Conservation (phyloP, 2,888 invertebrate genomes). For the Troides oblongomaculatus region DNA sequence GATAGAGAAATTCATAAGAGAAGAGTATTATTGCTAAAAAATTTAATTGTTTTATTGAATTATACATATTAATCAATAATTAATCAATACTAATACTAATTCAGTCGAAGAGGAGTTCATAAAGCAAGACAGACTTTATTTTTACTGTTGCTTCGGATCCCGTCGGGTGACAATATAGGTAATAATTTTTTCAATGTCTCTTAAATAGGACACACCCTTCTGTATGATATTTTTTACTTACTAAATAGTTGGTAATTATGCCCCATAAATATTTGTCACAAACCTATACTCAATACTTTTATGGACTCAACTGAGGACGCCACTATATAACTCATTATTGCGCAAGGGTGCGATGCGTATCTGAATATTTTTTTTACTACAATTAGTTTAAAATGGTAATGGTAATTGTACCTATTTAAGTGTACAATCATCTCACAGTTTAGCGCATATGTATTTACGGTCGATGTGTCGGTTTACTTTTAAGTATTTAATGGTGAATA, state of each 20-base stretch:
- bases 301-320: constrained; percentile 71
- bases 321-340: constrained; percentile 73
- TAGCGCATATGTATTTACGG: neutral
- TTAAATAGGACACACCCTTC: constrained; percentile 65
- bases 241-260: constrained; percentile 80
- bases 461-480: neutral
- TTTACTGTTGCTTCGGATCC: constrained; percentile 43
- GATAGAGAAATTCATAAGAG: too few species aligned
- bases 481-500: neutral
- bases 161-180: constrained; percentile 62
- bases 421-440: neutral
- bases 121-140: constrained; percentile 30
- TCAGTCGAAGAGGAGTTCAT: constrained; percentile 10
- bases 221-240: constrained; percentile 68
- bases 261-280: constrained; percentile 80
- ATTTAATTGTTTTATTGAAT: too few species aligned
- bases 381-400: too few species aligned
- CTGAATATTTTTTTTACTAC: neutral
- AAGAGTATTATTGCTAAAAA: too few species aligned
- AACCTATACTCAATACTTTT: constrained; percentile 75
- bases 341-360: constrained; percentile 57
- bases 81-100: neutral
- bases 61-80: neutral
- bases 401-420: too few species aligned
- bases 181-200: constrained; percentile 59